Base-by-base conservation (phyloP, 2,113 vertebrate genomes). In the Ivindomyrus marchei region DNA sequence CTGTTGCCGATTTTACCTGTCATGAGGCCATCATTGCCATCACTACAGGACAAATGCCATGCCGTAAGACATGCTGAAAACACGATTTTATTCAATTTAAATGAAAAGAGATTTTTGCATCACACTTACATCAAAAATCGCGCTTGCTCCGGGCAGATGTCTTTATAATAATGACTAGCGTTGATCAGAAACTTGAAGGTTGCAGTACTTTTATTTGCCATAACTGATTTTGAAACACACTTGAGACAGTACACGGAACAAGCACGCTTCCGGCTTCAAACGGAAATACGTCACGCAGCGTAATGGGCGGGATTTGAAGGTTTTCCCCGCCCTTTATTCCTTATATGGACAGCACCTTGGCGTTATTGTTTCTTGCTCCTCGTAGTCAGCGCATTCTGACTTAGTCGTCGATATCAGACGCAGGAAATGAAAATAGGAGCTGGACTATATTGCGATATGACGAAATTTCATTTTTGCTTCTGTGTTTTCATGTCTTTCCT, bases 61-160 rank as follows among this genome's bases (percentile, higher is more conserved):
- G 66, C 27, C 9, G 66, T 31, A 77, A 46, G 45, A 17, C 11
- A 49, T n/a, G n/a, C 62, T 77, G 88, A 52, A 89, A 47, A 31
- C 27, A 74, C 74, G 15, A 62, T 53, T 84, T 21, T 45, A 39
- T 62, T 49, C 39, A 7, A 42, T n/a, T 47, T 11, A 47, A 86
- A n/a, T 13, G 24, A 8, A 49, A 52, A 39, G 46, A 85, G 39
- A 19, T 5, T 53, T 45, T 83, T n/a, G 19, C 2, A 36, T 17
- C 21, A 74, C 9, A 93, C 96, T 96, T 94, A 96, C 96, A 95
- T 84, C 2, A 95, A 52, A 90, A 93, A 95, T 4, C 95, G 94
- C 1, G 96, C 93, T 0, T 95, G 90, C 89, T 95, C 95, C 74
- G 94, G 95, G 70, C 95, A 96, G 11, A 27, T 92, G 2, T 95